Evolutionary conservation across 2,797 vertebrate species (phyloP).

Genomic region (Malurus splendens): DNA sequence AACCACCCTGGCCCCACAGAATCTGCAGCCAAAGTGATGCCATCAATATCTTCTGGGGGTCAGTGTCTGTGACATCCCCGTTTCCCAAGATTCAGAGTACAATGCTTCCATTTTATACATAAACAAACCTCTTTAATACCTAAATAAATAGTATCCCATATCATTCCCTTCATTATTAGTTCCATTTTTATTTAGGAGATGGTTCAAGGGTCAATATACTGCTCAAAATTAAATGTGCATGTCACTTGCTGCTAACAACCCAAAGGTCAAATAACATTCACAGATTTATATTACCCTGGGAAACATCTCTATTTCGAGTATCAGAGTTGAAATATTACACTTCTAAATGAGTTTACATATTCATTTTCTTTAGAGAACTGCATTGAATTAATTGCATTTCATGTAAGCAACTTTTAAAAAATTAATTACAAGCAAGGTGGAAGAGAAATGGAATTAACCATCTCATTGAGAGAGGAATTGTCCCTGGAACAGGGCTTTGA

Average conservation of each 20-base stretch:
- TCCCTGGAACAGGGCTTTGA: neutral
- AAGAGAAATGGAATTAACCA: slow-evolving; percentile 9
- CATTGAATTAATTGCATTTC: neutral
- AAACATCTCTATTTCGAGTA: neutral
- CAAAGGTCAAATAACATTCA: neutral
- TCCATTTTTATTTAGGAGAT: neutral
- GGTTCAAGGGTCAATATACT: neutral
- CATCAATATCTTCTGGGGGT: neutral
- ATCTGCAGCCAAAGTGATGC: neutral
- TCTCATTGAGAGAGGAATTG: neutral
- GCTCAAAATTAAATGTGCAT: neutral
- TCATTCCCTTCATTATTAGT: neutral
- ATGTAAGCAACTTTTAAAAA: neutral
- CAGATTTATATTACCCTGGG: neutral
- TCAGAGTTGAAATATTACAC: neutral
- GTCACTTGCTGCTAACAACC: neutral
- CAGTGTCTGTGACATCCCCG: neutral
- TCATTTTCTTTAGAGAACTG: neutral
- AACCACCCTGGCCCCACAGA: neutral
- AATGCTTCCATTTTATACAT: neutral
- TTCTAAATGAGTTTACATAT: slow-evolving; percentile 22
- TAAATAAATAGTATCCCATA: neutral
- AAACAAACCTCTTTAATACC: neutral
- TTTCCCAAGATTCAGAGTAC: neutral
- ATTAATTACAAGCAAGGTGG: slow-evolving; percentile 24